Conservation (phyloP, 2,113 vertebrate genomes). For the Pandion haliaetus region DNA sequence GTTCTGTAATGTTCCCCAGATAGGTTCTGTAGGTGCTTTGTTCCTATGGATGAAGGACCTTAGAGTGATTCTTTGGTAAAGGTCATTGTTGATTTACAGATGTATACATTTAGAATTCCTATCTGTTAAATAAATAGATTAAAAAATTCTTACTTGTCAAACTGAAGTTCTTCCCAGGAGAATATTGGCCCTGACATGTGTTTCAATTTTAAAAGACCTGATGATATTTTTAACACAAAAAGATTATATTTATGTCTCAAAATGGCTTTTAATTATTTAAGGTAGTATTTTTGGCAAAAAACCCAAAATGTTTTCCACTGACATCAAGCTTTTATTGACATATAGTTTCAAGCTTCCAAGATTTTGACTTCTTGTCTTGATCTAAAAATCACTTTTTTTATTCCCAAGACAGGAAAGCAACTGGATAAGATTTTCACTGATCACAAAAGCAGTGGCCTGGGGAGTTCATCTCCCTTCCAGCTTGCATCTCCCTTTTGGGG, state of each 20-base stretch:
- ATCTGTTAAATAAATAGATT: not conserved
- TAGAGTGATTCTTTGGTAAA: not conserved
- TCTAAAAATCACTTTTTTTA: not conserved
- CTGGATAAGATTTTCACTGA: not conserved
- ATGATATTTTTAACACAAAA: not conserved
- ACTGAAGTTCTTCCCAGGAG: not conserved
- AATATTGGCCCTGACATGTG: not conserved
- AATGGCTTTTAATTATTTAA: not conserved
- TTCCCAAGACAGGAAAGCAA: not conserved
- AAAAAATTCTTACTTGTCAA: not conserved
- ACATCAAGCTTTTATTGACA: not conserved
- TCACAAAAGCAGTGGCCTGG: not conserved
- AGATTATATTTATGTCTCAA: not conserved
- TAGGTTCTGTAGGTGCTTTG: not conserved
- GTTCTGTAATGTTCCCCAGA: not conserved
- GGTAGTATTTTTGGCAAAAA: not conserved
- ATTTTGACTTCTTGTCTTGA: not conserved
- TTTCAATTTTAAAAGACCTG: not conserved
- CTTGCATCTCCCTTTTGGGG: not conserved
- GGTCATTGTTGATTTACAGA: not conserved
- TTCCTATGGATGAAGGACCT: not conserved
- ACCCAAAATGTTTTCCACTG: not conserved
- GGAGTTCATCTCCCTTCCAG: not conserved
- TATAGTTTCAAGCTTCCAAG: not conserved
- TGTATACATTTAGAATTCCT: not conserved